Evolutionary conservation across 2,797 vertebrate genomes (phyloP).

Genomic region (Calcarius lapponicus): DNA sequence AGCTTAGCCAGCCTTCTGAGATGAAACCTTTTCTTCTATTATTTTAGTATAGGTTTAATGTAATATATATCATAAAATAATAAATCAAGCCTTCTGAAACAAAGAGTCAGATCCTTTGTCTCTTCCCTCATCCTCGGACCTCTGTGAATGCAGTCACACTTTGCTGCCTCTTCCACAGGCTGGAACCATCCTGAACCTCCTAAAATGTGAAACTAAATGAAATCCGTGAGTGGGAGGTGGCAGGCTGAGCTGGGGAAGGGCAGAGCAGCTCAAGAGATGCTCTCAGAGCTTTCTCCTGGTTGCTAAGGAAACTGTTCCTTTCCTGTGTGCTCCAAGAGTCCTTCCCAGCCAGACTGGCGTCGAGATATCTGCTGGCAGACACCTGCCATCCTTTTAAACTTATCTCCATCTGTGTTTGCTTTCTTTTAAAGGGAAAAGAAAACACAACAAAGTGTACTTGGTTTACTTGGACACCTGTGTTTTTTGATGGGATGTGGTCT

Average conservation of each 20-base stretch:
- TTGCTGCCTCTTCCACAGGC: background rate
- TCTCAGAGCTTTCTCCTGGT: background rate
- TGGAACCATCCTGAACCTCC: background rate
- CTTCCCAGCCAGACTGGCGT: background rate
- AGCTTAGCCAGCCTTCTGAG: too few species aligned
- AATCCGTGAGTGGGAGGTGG: background rate
- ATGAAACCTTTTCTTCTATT: too few species aligned
- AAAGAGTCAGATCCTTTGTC: too few species aligned
- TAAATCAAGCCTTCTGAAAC: too few species aligned
- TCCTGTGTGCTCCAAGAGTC: constrained; percentile 23
- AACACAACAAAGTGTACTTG: background rate
- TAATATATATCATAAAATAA: too few species aligned
- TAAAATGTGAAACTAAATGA: constrained; percentile 7
- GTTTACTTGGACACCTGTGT: background rate
- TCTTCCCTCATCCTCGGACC: too few species aligned
- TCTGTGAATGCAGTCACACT: too few species aligned
- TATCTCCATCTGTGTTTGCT: background rate
- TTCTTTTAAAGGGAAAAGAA: background rate
- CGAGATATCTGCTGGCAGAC: constrained; percentile 18
- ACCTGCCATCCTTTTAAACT: background rate
- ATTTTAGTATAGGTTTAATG: too few species aligned
- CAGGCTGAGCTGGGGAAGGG: constrained; percentile 9
- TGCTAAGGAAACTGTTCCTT: constrained; percentile 64
- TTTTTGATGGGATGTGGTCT: background rate
- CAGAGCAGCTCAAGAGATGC: background rate